Evolutionary conservation across 1,140 invertebrate species (phyloP), one percentile per base, ranked within the genome.

Genomic region (Lepeophtheirus salmonis): DNA sequence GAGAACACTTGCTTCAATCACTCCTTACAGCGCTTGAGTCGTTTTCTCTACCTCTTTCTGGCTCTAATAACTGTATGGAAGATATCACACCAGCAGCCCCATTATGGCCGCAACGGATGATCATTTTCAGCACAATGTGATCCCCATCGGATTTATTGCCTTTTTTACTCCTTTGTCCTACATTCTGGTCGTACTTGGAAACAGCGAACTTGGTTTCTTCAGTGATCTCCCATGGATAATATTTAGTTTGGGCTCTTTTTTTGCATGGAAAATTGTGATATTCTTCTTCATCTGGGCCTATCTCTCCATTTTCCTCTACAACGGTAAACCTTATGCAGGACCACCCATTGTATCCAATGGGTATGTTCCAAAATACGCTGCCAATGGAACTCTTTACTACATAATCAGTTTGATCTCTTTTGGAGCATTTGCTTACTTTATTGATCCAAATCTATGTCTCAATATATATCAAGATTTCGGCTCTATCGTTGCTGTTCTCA

Each of bases 331-430:
- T 17, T 16, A n/a, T 25, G 14, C 26, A 41, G 55, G 63, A 0
- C 77, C 77, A 2, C 77, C 77, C 1, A 61, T 71, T 3, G 76
- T 77, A 0, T 67, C 70, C 10, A 74, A 72, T 62, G 76, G 75
- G 26, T 70, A 72, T 60, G 67, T 65, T 1, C 78, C 77, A 1
- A 62, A 67, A 0, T 79, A 79, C 66, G 69, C 71, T 64, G 76
- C 75, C 63, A 78, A 78, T 66, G 78, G 78, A 1, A 72, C 78
- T 60, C 52, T 70, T 22, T 77, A 74, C 66, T 79, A 73, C 65
- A 58, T 70, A 12, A 66, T 71, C 2, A 72, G 72, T 6, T 51
- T 63, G 4, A 14, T 50, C 3, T 22, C 62, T 66, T 12, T 74
- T 74, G 57, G 56, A 68, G 2, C 17, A 66, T 0, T 25, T 75